phyloP scores from a whole-genome alignment of 2,797 vertebrate genomes.

The Peromyscus melanophrys region DNA sequence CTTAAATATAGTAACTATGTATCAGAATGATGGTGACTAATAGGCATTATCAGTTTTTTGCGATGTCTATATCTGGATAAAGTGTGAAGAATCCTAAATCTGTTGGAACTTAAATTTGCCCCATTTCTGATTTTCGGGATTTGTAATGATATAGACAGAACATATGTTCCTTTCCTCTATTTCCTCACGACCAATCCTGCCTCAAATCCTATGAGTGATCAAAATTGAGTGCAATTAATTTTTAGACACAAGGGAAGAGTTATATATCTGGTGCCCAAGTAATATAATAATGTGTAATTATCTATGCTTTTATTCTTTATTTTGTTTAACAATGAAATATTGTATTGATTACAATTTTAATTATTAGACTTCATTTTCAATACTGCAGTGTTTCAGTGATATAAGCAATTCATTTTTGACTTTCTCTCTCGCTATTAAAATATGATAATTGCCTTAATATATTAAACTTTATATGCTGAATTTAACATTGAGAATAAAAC shows the following conservation, averaged over 20 bases:
- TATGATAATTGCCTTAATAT: neutral
- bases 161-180: slow-evolving; percentile 15
- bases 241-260: neutral
- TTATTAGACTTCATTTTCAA: neutral
- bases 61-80: slow-evolving; percentile 59
- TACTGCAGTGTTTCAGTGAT: neutral
- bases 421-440: neutral
- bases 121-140: neutral
- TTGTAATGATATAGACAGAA: slow-evolving; percentile 29
- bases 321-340: neutral
- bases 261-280: neutral
- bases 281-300: neutral
- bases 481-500: neutral
- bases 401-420: neutral
- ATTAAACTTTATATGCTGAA: neutral
- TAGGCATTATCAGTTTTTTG: neutral
- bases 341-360: neutral
- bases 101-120: slow-evolving; percentile 45
- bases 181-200: slow-evolving; percentile 11
- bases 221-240: neutral
- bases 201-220: neutral
- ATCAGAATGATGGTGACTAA: slow-evolving; percentile 61
- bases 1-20: neutral
- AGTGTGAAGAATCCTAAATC: slow-evolving; percentile 56
- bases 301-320: neutral